A percentile compares a stretch with the other conserved stretches of the same genome.
Evolutionary conservation across 2,113 vertebrate genomes (phyloP).

Genomic region (human (Homo sapiens)): DNA sequence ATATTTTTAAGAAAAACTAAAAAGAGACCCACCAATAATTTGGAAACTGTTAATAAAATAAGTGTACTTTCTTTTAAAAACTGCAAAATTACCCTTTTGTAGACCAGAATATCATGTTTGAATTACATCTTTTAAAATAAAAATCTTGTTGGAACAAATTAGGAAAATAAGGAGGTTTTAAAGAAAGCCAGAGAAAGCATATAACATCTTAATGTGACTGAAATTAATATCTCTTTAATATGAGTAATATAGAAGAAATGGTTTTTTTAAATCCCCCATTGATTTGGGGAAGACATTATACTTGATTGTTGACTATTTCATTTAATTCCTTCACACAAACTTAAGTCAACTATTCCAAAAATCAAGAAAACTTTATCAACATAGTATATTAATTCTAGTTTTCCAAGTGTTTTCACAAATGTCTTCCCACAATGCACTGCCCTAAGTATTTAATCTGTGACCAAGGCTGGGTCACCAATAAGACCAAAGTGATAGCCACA

Average conservation of each 20-base stretch:
- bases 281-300: neutral
- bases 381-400: neutral
- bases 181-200: neutral
- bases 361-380: neutral
- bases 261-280: neutral
- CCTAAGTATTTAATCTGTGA: neutral
- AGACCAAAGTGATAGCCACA: neutral
- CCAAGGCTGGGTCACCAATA: neutral
- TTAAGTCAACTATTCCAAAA: neutral
- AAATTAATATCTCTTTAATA: constrained; percentile 29
- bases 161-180: constrained; percentile 7
- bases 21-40: neutral
- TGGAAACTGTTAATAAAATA: constrained; percentile 7
- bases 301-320: neutral
- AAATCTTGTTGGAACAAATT: neutral
- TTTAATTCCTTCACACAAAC: neutral
- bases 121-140: constrained; percentile 45
- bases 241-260: constrained; percentile 7
- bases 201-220: neutral
- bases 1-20: constrained; percentile 12
- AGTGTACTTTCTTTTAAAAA: neutral
- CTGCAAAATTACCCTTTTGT: neutral
- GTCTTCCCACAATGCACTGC: neutral
- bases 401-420: neutral
- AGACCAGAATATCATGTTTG: neutral